Base-by-base conservation (phyloP, 2,888 invertebrate species). In the Dusona sp. region DNA sequence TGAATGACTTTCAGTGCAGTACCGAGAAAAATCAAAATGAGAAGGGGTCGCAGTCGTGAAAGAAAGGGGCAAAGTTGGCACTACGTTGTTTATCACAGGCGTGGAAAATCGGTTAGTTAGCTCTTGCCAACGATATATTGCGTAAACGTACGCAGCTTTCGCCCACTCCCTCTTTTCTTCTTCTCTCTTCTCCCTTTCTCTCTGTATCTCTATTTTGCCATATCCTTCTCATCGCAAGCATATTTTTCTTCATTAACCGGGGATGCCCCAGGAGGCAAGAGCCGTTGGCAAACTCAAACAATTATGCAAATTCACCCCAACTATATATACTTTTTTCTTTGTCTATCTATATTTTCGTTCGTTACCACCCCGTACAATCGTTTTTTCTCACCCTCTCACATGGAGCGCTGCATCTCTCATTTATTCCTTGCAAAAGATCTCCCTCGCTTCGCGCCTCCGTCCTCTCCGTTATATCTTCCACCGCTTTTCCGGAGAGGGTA, bases 191-290 rank as follows among this genome's bases (percentile, higher is more conserved):
- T 48, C 16, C 19, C 48, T 48, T 19, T 51, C 67, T 51, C 67
- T 48, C 48, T 51, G 33, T 48, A 48, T 67, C 72, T 68, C 51
- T 54, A 29, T 67, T 73, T 80, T 48, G 79, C 70, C 78, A 74
- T 73, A 86, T 86, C 80, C 78, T 73, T 65, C 87, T 73, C 84
- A 87, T 78, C 84, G 86, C 86, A 88, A 87, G 86, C 88, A 90
- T 92, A 92, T 92, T 92, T 92, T 92, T 92, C 91, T 92, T 91
- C 91, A 91, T 92, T 92, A 92, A 90, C 89, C 61, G 22, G 54
- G 72, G 85, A 79, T 74, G 80, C 48, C 22, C 72, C n/a, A 64
- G 78, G 82, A 78, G 72, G 64, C 48, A 61, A 70, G 83, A 85
- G 81, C 83, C 87, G 79, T 54, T 87, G 89, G 89, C 90, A 91